Evolutionary conservation across 2,797 vertebrate species (phyloP).

Genomic region (Ammospiza maritima): DNA sequence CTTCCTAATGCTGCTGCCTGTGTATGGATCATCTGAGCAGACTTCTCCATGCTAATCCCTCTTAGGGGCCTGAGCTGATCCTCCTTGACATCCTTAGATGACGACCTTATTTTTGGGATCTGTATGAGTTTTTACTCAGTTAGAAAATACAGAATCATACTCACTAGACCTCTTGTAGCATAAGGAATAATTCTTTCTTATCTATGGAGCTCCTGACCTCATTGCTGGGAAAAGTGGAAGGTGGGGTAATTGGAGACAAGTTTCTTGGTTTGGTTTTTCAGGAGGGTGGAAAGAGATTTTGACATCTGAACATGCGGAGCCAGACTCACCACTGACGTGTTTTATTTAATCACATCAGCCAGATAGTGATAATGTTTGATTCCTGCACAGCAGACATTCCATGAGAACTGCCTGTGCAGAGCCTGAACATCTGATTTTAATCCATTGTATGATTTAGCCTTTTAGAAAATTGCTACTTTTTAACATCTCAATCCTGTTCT

Average conservation of each 20-base stretch:
- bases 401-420: background rate
- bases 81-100: background rate
- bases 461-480: background rate
- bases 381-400: background rate
- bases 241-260: background rate
- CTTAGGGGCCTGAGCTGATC: background rate
- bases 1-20: background rate
- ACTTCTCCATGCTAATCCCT: background rate
- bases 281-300: background rate
- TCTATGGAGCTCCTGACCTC: background rate
- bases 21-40: background rate
- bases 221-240: background rate
- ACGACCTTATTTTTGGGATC: background rate
- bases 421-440: background rate
- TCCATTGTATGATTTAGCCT: background rate
- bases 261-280: background rate
- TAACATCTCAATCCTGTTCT: background rate
- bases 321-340: background rate
- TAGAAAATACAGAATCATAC: background rate
- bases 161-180: background rate
- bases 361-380: background rate
- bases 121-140: background rate
- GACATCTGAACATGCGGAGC: accelerated
- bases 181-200: background rate
- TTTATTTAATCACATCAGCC: background rate